Conservation (phyloP, 2,797 vertebrate genomes). For the Falco novaeseelandiae region DNA sequence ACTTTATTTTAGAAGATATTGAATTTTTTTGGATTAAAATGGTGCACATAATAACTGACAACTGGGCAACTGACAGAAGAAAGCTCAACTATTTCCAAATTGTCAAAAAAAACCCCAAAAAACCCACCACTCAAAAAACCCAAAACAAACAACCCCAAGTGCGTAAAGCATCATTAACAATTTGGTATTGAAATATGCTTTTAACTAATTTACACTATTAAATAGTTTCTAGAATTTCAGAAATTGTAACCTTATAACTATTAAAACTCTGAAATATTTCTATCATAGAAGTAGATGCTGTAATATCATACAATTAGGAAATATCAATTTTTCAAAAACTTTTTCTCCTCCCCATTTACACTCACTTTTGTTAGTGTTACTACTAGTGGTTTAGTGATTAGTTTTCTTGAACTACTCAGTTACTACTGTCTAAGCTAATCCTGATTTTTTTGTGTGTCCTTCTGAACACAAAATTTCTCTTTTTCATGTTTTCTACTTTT, state of each 20-base stretch:
- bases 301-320: background rate
- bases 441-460: background rate
- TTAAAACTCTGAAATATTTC: background rate
- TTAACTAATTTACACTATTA: background rate
- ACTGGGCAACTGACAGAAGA: background rate
- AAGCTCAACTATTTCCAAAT: background rate
- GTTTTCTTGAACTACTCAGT: background rate
- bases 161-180: background rate
- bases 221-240: background rate
- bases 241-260: background rate
- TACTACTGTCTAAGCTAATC: background rate
- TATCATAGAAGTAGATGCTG: background rate
- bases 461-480: background rate
- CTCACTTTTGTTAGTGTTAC: background rate
- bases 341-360: background rate
- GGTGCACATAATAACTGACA: background rate
- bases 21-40: background rate
- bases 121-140: too few relatives aligned
- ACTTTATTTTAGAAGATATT: background rate
- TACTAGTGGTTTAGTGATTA: background rate
- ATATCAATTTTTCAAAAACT: background rate
- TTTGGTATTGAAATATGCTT: background rate
- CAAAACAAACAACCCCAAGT: fast-evolving
- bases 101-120: background rate
- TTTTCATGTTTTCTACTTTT: background rate